Percentiles rank a stretch among this genome's conserved stretches.
phyloP scores from a whole-genome alignment of 2,113 vertebrate genomes.

The Xiphorhynchus elegans region DNA sequence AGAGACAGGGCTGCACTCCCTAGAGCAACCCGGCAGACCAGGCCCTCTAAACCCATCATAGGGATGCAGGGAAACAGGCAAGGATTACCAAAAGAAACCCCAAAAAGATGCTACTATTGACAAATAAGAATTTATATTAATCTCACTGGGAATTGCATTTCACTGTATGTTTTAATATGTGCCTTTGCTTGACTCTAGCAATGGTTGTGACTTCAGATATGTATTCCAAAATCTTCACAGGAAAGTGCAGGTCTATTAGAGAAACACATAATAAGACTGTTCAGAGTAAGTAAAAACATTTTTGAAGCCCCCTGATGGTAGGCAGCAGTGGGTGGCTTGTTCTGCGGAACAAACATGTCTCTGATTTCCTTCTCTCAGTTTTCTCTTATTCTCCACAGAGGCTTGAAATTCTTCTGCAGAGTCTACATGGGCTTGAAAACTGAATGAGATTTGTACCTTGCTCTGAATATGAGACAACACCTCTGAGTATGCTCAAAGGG shows the following conservation, averaged over 20 bases:
- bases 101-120: accelerated
- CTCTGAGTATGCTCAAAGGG: background rate
- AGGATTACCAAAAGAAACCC: background rate
- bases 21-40: background rate
- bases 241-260: background rate
- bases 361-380: background rate
- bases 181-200: background rate
- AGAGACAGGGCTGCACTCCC: background rate
- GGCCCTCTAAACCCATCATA: background rate
- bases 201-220: background rate
- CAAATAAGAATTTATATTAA: background rate
- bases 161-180: background rate
- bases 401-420: background rate
- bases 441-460: background rate
- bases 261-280: background rate
- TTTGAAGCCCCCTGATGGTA: background rate
- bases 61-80: background rate
- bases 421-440: background rate
- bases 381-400: background rate
- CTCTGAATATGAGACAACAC: background rate
- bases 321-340: background rate
- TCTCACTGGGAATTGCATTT: background rate
- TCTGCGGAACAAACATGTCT: background rate
- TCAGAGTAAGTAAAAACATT: background rate
- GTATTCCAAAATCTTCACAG: background rate